Percentiles rank a stretch among this genome's conserved stretches.
These are phyloP conservation scores for Selenia dentaria DNA, from an alignment of 2,888 invertebrate species.

Conservation along the genomic window DNA sequence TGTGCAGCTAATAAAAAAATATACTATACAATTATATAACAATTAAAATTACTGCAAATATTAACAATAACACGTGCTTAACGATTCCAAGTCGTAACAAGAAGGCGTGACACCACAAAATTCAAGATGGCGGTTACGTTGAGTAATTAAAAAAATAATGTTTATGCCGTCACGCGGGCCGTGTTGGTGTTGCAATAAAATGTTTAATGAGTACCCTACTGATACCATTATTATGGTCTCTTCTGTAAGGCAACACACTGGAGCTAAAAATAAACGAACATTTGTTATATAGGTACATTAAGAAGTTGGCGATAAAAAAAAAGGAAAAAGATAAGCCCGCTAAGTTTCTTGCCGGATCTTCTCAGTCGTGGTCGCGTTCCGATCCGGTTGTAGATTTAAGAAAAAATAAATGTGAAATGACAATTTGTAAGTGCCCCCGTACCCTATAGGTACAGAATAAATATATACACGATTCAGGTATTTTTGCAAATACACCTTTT, in stretches of 20 bases:
- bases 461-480: conserved; percentile 7
- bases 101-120: conserved; percentile 43
- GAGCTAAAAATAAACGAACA: too few species aligned
- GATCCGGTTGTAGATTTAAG: too few species aligned
- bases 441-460: too few species aligned
- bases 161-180: conserved; percentile 44
- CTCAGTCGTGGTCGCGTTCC: too few species aligned
- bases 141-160: conserved; percentile 46
- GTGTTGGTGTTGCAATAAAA: conserved; percentile 22
- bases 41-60: background rate
- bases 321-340: too few species aligned
- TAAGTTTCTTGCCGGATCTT: too few species aligned
- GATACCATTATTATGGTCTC: too few species aligned
- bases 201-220: conserved; percentile 27
- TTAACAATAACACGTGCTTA: background rate
- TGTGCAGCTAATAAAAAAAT: background rate
- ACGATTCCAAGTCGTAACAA: conserved; percentile 24
- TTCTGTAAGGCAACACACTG: too few species aligned
- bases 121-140: conserved; percentile 45
- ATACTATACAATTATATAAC: conserved; percentile 5
- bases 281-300: too few species aligned
- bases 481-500: conserved; percentile 13
- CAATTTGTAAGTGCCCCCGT: too few species aligned
- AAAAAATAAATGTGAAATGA: too few species aligned
- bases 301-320: too few species aligned